Evolutionary conservation across 2,797 vertebrate species (phyloP).

Genomic region (Zalophus californianus): DNA sequence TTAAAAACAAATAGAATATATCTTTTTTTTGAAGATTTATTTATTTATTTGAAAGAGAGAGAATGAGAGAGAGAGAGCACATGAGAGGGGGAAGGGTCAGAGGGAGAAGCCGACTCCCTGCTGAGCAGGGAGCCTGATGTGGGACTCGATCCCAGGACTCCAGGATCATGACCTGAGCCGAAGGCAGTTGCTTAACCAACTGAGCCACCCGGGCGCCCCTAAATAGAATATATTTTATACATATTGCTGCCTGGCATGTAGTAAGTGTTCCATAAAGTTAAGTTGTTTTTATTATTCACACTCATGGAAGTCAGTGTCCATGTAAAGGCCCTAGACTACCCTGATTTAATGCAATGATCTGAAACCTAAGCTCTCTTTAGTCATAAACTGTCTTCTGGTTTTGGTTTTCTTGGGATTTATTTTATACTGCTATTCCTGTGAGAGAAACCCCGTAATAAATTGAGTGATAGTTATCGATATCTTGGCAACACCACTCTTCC

Average conservation of each 20-base stretch:
- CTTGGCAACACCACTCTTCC: background rate
- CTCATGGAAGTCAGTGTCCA: constrained; percentile 46
- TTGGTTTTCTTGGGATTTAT: constrained; percentile 52
- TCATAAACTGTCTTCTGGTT: constrained; percentile 69
- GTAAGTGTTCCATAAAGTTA: constrained; percentile 25
- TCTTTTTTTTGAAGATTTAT: too few species aligned
- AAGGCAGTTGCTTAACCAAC: too few species aligned
- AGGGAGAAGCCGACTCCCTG: too few species aligned
- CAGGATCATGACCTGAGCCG: too few species aligned
- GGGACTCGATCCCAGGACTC: too few species aligned
- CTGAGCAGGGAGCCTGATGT: too few species aligned
- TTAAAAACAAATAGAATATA: background rate
- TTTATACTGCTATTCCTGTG: constrained; percentile 59
- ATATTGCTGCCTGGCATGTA: background rate
- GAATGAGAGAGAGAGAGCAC: too few species aligned
- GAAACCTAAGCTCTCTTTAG: constrained; percentile 46
- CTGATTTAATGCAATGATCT: constrained; percentile 61
- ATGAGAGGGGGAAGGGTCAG: too few species aligned
- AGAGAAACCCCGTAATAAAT: constrained; percentile 51
- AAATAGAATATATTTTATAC: background rate
- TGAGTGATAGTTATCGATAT: constrained; percentile 51
- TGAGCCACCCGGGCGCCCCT: too few species aligned
- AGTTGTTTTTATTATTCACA: constrained; percentile 59
- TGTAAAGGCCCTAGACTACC: constrained; percentile 16
- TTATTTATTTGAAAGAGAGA: too few species aligned